These are phyloP conservation scores for Drosophila dives DNA, from an alignment of 2,888 invertebrate genomes.

Conservation along the genomic window DNA sequence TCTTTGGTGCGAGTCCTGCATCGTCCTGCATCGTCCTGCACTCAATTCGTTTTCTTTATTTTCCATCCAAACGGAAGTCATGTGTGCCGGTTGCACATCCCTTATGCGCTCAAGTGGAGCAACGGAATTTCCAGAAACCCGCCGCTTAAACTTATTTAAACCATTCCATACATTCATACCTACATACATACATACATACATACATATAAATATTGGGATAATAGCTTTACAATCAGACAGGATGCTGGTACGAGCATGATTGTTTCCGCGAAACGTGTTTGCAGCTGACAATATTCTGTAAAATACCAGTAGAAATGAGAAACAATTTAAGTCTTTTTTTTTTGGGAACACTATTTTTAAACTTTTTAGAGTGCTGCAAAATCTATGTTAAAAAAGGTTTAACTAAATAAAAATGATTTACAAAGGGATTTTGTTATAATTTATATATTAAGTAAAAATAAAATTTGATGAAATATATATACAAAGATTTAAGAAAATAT, in stretches of 20 bases:
- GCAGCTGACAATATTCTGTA: conserved; percentile 38
- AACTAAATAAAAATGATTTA: neutral
- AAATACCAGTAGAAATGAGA: conserved; percentile 28
- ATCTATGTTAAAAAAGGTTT: neutral
- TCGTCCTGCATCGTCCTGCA: conserved; percentile 65
- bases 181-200: conserved; percentile 5
- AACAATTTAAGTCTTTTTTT: conserved; percentile 17
- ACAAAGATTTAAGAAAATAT: neutral
- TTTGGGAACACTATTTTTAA: neutral
- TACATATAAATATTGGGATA: conserved; percentile 44
- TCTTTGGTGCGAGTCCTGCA: conserved; percentile 65
- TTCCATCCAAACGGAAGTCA: conserved; percentile 71
- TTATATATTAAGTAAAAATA: neutral
- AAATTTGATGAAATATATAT: neutral
- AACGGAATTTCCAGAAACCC: conserved; percentile 23
- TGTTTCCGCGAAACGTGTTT: conserved; percentile 77
- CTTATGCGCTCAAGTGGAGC: conserved; percentile 56
- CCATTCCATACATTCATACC: conserved; percentile 32
- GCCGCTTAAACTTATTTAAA: conserved; percentile 52
- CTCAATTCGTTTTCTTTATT: conserved; percentile 77
- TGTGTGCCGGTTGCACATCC: conserved; percentile 73
- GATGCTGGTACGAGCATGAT: conserved; percentile 77
- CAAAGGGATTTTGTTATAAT: neutral
- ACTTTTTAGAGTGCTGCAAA: neutral
- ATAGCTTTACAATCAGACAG: conserved; percentile 77